These are phyloP conservation scores for Plodia interpunctella DNA, from an alignment of 1,140 invertebrate species.

Conservation along the genomic window DNA sequence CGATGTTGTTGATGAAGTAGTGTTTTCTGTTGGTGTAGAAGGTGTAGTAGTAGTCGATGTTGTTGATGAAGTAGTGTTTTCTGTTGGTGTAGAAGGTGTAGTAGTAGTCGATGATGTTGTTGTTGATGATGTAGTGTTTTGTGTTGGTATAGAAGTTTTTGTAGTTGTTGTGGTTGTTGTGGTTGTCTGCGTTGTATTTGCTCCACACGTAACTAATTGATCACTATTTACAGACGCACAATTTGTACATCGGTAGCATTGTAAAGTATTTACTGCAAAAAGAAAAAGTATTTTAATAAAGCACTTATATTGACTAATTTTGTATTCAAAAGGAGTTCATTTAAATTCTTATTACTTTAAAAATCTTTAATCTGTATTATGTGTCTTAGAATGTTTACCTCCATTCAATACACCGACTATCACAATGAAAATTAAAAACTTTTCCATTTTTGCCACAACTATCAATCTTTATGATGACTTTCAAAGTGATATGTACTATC, in stretches of 20 bases:
- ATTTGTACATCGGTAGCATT: slow-evolving; percentile 24
- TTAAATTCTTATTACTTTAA: too few relatives aligned
- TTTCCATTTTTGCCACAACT: background rate
- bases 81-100: background rate
- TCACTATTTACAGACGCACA: background rate
- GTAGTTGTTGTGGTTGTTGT: background rate
- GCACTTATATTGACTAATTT: too few relatives aligned
- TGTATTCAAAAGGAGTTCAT: too few relatives aligned
- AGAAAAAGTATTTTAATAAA: background rate
- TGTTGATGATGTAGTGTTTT: background rate
- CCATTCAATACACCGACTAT: background rate
- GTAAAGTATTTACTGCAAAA: slow-evolving; percentile 31
- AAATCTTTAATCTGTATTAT: too few relatives aligned
- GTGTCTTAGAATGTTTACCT: background rate
- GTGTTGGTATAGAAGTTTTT: background rate
- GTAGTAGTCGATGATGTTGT: background rate
- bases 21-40: background rate
- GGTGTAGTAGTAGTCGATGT: background rate
- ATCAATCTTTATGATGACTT: background rate
- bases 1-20: background rate
- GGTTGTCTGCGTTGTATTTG: background rate
- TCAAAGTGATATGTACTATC: background rate
- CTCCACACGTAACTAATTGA: slow-evolving; percentile 13
- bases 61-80: background rate
- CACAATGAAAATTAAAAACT: background rate